Evolutionary conservation across 2,113 vertebrate species (phyloP).

Genomic region (Archilochus colubris): DNA sequence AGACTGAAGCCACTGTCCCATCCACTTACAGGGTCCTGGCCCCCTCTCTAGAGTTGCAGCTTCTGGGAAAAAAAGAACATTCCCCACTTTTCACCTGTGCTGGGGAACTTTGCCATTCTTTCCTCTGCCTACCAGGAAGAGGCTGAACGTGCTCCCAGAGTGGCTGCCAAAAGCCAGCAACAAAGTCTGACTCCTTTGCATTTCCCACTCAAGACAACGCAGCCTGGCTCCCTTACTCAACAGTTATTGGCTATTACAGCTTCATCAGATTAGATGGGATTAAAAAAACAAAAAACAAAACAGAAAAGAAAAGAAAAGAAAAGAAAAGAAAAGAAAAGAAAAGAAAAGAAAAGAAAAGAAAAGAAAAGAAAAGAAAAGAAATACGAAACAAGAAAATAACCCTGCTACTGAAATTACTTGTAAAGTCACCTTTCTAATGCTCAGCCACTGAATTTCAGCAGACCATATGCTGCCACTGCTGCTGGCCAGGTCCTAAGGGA

Average conservation of each 20-base stretch:
- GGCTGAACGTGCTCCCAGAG: neutral
- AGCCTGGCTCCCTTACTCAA: neutral
- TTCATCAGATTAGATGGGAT: slow-evolving; percentile 49
- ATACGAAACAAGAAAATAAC: neutral
- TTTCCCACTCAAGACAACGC: neutral
- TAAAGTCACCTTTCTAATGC: slow-evolving; percentile 79
- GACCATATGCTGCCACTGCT: slow-evolving; percentile 78
- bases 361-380: neutral
- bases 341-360: too few species aligned
- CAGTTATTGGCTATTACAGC: slow-evolving; percentile 46
- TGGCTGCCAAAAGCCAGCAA: neutral
- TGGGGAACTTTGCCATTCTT: neutral
- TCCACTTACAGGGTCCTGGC: neutral
- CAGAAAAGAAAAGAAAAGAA: too few species aligned
- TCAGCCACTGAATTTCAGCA: slow-evolving; percentile 70
- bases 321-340: neutral
- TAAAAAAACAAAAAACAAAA: neutral
- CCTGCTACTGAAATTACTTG: slow-evolving; percentile 67
- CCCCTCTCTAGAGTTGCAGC: neutral
- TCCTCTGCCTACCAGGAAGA: neutral
- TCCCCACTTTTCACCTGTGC: neutral
- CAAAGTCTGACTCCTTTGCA: neutral
- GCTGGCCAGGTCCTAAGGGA: slow-evolving; percentile 76
- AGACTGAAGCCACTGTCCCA: neutral
- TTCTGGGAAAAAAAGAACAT: neutral